Percentiles rank a stretch among this genome's conserved stretches.
phyloP scores from a whole-genome alignment of 2,888 invertebrate genomes.

The Oscheius myriophilus region DNA sequence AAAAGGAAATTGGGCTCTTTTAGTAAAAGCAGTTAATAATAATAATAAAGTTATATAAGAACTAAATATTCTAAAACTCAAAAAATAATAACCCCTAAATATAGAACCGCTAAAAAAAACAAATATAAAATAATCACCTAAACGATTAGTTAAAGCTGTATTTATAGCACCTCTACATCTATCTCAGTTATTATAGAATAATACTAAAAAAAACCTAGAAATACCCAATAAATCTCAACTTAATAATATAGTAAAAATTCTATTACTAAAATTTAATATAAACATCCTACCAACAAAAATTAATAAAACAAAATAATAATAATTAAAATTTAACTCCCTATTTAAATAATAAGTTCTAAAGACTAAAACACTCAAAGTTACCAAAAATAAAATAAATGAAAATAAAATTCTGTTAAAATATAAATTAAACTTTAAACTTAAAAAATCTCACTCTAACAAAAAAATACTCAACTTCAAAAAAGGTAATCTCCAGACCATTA shows the following conservation, averaged over 20 bases:
- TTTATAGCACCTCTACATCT: slow-evolving; percentile 74
- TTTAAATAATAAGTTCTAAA: slow-evolving; percentile 57
- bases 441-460: slow-evolving; percentile 54
- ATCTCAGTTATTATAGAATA: slow-evolving; percentile 61
- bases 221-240: slow-evolving; percentile 56
- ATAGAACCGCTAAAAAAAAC: slow-evolving; percentile 73
- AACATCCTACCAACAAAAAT: slow-evolving; percentile 57
- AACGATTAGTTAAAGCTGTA: slow-evolving; percentile 80
- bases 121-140: slow-evolving; percentile 79
- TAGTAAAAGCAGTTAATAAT: slow-evolving; percentile 78
- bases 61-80: slow-evolving; percentile 57
- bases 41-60: slow-evolving; percentile 71
- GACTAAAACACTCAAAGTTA: slow-evolving; percentile 51
- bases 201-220: slow-evolving; percentile 53
- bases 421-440: slow-evolving; percentile 56
- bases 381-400: slow-evolving; percentile 59
- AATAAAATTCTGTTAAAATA: too few relatives aligned
- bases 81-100: slow-evolving; percentile 74
- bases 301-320: slow-evolving; percentile 56
- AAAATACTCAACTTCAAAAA: slow-evolving; percentile 77
- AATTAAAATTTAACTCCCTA: slow-evolving; percentile 55
- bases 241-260: slow-evolving; percentile 52
- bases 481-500: slow-evolving; percentile 36
- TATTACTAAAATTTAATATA: slow-evolving; percentile 56
- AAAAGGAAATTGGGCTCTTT: slow-evolving; percentile 85